phyloP scores from a whole-genome alignment of 2,113 vertebrate genomes.

The Laticauda laticaudata region DNA sequence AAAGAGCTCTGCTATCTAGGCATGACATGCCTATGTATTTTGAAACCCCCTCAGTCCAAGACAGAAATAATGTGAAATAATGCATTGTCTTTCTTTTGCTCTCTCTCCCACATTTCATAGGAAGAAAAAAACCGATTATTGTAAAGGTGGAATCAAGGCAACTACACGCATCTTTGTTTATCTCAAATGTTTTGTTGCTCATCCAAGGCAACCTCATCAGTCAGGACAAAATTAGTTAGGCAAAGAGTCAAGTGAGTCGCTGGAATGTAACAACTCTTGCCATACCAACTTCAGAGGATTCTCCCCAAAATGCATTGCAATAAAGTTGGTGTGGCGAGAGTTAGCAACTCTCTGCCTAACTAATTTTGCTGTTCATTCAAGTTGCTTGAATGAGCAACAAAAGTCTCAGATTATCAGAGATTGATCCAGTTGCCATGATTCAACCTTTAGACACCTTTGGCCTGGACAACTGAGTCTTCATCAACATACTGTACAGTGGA shows the following conservation, averaged over 20 bases:
- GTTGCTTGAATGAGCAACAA: not conserved
- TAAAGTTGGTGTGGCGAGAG: not conserved
- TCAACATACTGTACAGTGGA: not conserved
- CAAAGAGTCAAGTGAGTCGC: too few relatives aligned
- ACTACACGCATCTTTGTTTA: too few relatives aligned
- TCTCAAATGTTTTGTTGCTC: too few relatives aligned
- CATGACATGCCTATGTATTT: not conserved
- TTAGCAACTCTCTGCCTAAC: not conserved
- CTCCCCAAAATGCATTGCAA: too few relatives aligned
- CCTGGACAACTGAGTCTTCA: not conserved
- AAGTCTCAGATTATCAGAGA: not conserved
- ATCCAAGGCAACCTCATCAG: too few relatives aligned
- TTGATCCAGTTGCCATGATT: not conserved
- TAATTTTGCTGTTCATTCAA: not conserved
- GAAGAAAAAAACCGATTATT: not conserved
- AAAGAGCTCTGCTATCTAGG: not conserved
- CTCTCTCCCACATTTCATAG: not conserved
- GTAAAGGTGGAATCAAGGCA: too few relatives aligned
- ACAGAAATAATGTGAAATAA: not conserved
- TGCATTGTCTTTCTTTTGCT: not conserved
- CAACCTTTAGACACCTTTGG: not conserved
- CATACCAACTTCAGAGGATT: too few relatives aligned
- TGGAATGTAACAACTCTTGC: too few relatives aligned
- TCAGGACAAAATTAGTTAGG: too few relatives aligned
- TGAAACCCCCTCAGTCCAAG: not conserved